Evolutionary conservation across 2,113 vertebrate species (phyloP).

Genomic region (Axis porcinus): DNA sequence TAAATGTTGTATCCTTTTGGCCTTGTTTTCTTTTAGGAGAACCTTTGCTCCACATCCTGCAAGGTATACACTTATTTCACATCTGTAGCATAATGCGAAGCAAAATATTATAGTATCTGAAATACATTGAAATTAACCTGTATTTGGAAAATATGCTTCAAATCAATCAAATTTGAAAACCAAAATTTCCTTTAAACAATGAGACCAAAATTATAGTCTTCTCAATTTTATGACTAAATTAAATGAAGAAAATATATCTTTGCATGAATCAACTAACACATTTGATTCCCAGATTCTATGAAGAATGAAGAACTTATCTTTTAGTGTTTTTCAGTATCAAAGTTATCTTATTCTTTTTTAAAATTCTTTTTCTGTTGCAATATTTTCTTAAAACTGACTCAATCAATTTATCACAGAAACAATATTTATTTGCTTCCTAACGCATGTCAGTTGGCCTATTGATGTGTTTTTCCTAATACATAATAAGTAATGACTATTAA

Average conservation of each 20-base stretch:
- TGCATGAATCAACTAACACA: not conserved
- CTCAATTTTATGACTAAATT: not conserved
- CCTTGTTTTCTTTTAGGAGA: not conserved
- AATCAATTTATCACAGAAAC: not conserved
- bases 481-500: not conserved
- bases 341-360: not conserved
- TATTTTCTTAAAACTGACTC: constrained; percentile 1
- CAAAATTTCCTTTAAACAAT: not conserved
- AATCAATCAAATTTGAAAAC: not conserved
- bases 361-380: not conserved
- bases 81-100: not conserved
- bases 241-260: not conserved
- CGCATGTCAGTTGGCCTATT: not conserved
- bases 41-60: not conserved
- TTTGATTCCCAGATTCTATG: not conserved
- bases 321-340: not conserved
- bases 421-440: not conserved
- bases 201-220: not conserved
- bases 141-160: not conserved
- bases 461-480: not conserved
- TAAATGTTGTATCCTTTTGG: not conserved
- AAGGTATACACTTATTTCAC: not conserved
- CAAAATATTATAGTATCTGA: not conserved
- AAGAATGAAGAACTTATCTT: not conserved
- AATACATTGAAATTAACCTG: not conserved